These are phyloP conservation scores for Diplosoma virens DNA, from an alignment of 23 tunicate species.

Conservation along the genomic window DNA sequence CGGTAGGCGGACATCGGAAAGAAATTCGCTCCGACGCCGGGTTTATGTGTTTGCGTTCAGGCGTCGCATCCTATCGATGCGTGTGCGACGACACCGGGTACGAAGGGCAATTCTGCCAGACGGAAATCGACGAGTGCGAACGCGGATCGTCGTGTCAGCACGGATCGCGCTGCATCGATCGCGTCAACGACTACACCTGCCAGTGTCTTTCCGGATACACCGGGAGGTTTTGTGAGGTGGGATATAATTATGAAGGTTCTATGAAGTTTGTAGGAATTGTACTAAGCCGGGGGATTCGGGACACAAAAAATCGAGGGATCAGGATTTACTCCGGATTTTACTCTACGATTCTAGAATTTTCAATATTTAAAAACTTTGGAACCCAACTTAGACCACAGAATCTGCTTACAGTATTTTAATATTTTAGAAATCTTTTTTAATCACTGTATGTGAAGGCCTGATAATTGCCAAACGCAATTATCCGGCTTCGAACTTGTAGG, in stretches of 20 bases:
- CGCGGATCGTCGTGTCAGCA: conserved; percentile 33
- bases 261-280: background rate
- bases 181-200: conserved; percentile 61
- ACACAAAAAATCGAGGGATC: too few relatives aligned
- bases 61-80: conserved; percentile 17
- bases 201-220: conserved; percentile 38
- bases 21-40: background rate
- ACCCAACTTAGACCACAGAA: too few relatives aligned
- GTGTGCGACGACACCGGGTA: conserved; percentile 39
- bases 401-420: too few relatives aligned
- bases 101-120: conserved; percentile 42
- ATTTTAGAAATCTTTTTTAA: too few relatives aligned
- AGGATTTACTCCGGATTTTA: too few relatives aligned
- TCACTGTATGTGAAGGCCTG: too few relatives aligned
- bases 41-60: conserved; percentile 1
- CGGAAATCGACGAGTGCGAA: conserved; percentile 70
- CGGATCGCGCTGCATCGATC: conserved; percentile 46
- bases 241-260: background rate
- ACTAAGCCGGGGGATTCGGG: too few relatives aligned
- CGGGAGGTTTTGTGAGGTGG: conserved; percentile 64
- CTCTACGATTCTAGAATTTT: too few relatives aligned
- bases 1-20: conserved; percentile 38
- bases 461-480: too few relatives aligned
- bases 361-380: too few relatives aligned
- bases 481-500: too few relatives aligned